Base-by-base conservation (phyloP, 2,113 vertebrate species). In the Ceuthmochares aereus region DNA sequence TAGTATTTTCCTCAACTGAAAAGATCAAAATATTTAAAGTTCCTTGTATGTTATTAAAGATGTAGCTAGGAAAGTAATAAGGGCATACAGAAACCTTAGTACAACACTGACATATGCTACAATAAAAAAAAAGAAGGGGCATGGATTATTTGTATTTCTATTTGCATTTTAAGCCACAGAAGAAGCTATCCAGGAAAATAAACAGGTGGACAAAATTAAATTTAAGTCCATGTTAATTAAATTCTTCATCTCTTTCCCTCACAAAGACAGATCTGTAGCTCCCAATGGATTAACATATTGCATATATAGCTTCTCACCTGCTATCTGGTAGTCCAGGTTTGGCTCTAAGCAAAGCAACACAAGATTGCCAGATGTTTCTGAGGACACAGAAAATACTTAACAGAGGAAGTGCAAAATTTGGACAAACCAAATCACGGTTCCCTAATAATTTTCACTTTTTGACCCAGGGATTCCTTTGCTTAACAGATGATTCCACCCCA, bases 211-310 rank as follows among this genome's bases (percentile, higher is more conserved):
- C 58, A 56, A 75, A 45, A 8, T 42, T 32, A 49, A 75, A 4
- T 60, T 59, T 49, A 83, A 51, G 7, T 9, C 16, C 3, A 29
- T 14, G 32, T 16, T 32, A 8, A 42, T 52, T 63, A 47, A 49
- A 67, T 30, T 67, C 19, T 75, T 27, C 27, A 55, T 30, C 13
- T 84, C 34, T 77, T 54, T 54, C 26, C 52, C 73, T 68, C 40
- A 81, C 40, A 63, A 87, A 29, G 4, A 36, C 2, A 23, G 11
- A 7, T 78, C 34, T 84, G 13, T 34, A 66, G 3, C 12, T 8
- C 42, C 3, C 0, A 0, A 23, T 27, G 30, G 30, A 69, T n/a
- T 68, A 58, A 79, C 7, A 42, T 2, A 17, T 68, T 21, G 5
- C 8, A 59, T 2, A 10, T 16, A 18, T 5, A 80, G 36, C 22